Base-by-base conservation (phyloP, 2,797 vertebrate species). In the Argya squamiceps region DNA sequence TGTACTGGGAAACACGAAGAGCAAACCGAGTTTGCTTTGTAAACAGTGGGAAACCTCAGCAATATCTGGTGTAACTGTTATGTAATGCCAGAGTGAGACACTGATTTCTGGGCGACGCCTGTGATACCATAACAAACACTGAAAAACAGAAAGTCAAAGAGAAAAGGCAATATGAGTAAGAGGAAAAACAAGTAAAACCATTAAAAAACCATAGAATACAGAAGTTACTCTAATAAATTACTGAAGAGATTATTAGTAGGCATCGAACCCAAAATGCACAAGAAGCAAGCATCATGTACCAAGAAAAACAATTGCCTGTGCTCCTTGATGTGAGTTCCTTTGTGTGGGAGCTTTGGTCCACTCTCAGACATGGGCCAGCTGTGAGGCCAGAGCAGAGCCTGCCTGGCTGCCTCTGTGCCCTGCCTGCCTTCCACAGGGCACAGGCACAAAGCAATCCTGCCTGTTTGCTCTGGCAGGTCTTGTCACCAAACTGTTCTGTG, bases 1-100 rank as follows among this genome's bases (percentile, higher is more conserved):
- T 95, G 22, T 56, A 79, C 63, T 78, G 88, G 83, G 85, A 95
- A 90, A 88, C 88, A 91, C 29, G 26, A 85, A 78, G 47, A 70
- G 37, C 41, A 92, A 64, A 68, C 47, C 0, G 36, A 58, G 26
- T 55, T 52, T 89, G 41, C 58, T 89, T 76, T 92, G 84, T 96
- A 88, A 96, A 91, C 76, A 91, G 74, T 26, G 34, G 70, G 67
- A 74, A 79, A 53, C n/a, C 71, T n/a, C 92, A 96, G 83, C 32
- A 80, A 17, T 92, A 85, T 84, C 53, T 93, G 59, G 62, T 70
- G 79, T 59, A 37, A 50, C 37, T 55, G 26, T 88, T 93, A 90
- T 2, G 73, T 84, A 91, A 93, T 0, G 9, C 36, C 49, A 0
- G 22, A 90, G 71, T 43, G 55, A 70, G 79, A 55, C 47, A 43